Percentiles rank a stretch among this genome's conserved stretches.
Evolutionary conservation across 2,113 vertebrate species (phyloP).

Genomic region (Phalacrocorax carbo): DNA sequence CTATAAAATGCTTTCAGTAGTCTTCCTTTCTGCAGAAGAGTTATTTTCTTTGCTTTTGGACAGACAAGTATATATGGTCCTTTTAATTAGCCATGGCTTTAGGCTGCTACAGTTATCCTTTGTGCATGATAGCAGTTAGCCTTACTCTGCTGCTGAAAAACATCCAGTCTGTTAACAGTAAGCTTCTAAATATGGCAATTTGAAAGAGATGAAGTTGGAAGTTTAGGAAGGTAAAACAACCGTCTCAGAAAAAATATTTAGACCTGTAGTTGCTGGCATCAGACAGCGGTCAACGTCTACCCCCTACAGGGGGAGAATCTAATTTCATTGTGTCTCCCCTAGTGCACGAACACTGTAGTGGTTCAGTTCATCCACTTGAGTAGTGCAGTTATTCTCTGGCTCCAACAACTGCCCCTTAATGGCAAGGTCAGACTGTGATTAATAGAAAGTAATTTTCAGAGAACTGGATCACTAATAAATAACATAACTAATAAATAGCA

Average conservation of each 20-base stretch:
- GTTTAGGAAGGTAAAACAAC: conserved; percentile 31
- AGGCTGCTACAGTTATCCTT: conserved; percentile 37
- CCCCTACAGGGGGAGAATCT: conserved; percentile 78
- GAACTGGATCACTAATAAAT: conserved; percentile 35
- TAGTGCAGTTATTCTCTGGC: conserved; percentile 16
- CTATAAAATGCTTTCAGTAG: background rate
- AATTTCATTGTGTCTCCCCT: conserved; percentile 67
- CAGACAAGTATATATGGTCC: conserved; percentile 24
- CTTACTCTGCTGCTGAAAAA: conserved; percentile 41
- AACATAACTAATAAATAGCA: background rate
- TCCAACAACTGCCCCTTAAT: conserved; percentile 52
- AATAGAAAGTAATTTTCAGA: conserved; percentile 61
- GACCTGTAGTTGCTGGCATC: conserved; percentile 52
- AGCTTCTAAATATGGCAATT: background rate
- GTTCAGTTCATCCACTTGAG: conserved; percentile 13
- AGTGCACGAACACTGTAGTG: background rate
- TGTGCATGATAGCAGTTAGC: conserved; percentile 48
- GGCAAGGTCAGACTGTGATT: conserved; percentile 64
- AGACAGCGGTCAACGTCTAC: conserved; percentile 71
- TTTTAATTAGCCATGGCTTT: conserved; percentile 58
- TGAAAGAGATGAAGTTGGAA: conserved; percentile 32
- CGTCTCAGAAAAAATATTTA: conserved; percentile 45
- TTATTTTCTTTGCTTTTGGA: conserved; percentile 34
- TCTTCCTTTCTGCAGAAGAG: background rate
- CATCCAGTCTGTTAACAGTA: background rate